Evolutionary conservation across 2,888 invertebrate genomes (phyloP), one percentile per base, ranked within the genome.

Genomic region (Ditula angustiorana): DNA sequence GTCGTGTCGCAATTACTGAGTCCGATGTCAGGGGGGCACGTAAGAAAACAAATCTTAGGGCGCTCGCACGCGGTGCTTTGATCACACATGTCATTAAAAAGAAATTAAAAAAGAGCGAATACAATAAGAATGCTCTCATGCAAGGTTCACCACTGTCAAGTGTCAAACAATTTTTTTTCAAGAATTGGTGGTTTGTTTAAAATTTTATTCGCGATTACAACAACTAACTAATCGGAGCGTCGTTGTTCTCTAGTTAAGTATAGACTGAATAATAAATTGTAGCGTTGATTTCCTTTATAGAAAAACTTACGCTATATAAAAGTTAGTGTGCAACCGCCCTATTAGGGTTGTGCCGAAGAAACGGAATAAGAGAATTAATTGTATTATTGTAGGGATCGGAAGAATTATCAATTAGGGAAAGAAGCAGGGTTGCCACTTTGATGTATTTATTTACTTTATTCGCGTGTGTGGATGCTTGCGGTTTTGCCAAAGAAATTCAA

Each of bases 371-470:
- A 86, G 92, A 92, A 93, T 92, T 93, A 93, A 93, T 92, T 92
- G 90, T 92, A 89, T 92, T 93, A 92, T 90, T 90, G 83, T 85
- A 85, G 77, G 73, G 71, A 77, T 79, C 84, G 86, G 85, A 88
- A 88, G 90, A 91, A 92, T 92, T 90, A 90, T 90, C 92, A 91
- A 91, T 92, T 91, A 89, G 88, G 88, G 84, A 87, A 90, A 90
- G 86, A 87, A 83, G 85, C 67, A 68, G 72, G 72, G 77, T 62
- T 75, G 76, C 33, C 69, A 55, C 55, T 66, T 47, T 53, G 35
- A 67, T 49, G 53, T 30, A 44, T 58, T 44, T 37, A 35, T 62
- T 41, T 55, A 30, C 33, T 47, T 10, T 56, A 11, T 30, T 46
- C 10, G n/a, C 37, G 19, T 16, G 44, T 56, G 41, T 44, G 30